These are phyloP conservation scores for Lomographa bimaculata DNA, from an alignment of 2,888 invertebrate species.

Conservation along the genomic window DNA sequence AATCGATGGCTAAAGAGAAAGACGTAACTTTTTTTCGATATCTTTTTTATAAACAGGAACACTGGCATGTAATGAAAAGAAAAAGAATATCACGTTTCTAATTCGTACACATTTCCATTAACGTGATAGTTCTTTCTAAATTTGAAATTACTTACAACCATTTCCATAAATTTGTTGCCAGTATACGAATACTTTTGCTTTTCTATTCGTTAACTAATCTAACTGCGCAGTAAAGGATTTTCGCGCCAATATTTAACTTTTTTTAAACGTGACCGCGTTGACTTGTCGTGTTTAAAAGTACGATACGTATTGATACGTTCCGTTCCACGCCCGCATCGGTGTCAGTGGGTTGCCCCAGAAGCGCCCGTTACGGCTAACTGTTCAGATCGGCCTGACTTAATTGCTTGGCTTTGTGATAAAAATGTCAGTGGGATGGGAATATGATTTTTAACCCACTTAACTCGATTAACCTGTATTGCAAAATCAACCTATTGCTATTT, in stretches of 20 bases:
- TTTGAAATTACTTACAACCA: conserved; percentile 40
- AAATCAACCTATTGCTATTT: no score
- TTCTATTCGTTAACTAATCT: no score
- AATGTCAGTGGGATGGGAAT: conserved; percentile 49
- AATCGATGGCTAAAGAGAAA: conserved; percentile 26
- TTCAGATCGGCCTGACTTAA: conserved; percentile 62
- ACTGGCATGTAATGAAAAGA: conserved; percentile 51
- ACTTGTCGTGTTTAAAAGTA: conserved; percentile 33
- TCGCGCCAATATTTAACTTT: no score
- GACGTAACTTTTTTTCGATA: conserved; percentile 43
- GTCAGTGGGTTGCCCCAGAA: conserved; percentile 77
- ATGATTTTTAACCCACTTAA: conserved; percentile 17
- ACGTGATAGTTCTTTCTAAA: conserved; percentile 59
- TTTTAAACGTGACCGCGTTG: conserved; percentile 25
- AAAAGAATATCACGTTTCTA: conserved; percentile 61
- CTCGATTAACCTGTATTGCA: no score
- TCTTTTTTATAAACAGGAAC: conserved; percentile 51
- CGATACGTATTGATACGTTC: conserved; percentile 47
- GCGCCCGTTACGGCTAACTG: conserved; percentile 78
- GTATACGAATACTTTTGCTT: no score
- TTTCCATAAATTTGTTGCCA: conserved; percentile 13
- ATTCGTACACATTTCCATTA: conserved; percentile 41
- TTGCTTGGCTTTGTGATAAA: conserved; percentile 56
- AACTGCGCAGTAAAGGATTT: no score
- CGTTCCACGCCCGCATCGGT: conserved; percentile 58